Evolutionary conservation across 2,888 invertebrate genomes (phyloP).

Genomic region (Ophioninae sp.): DNA sequence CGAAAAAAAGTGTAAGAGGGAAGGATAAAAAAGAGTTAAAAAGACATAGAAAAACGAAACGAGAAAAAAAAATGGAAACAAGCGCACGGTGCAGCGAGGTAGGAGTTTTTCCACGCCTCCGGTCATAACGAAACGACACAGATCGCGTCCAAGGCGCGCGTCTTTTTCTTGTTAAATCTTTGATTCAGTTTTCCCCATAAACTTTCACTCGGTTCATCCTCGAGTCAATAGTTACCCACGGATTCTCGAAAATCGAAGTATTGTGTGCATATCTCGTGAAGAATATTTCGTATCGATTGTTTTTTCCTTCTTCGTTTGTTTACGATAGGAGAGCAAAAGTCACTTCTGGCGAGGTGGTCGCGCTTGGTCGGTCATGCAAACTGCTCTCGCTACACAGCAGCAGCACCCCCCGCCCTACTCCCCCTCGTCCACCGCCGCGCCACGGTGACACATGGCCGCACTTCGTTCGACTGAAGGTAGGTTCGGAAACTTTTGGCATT

Average conservation of each 20-base stretch:
- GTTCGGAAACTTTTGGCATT: constrained; percentile 38
- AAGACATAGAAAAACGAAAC: constrained; percentile 4
- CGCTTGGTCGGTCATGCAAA: constrained; percentile 67
- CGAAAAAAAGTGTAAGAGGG: neutral
- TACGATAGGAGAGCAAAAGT: constrained; percentile 24
- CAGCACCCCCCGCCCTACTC: neutral
- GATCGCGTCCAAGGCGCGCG: constrained; percentile 2
- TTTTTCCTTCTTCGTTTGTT: constrained; percentile 1
- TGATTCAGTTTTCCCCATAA: neutral
- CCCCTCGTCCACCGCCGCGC: neutral
- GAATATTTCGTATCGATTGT: neutral
- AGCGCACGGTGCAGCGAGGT: constrained; percentile 1
- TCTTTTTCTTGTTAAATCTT: neutral
- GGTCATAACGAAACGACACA: constrained; percentile 26
- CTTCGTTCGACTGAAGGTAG: neutral
- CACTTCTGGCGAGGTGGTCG: neutral
- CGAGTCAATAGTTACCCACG: neutral
- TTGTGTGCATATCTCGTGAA: neutral
- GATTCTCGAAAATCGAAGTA: neutral
- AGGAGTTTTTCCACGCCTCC: constrained; percentile 58
- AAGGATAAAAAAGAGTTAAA: neutral
- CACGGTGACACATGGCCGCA: neutral
- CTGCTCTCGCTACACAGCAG: constrained; percentile 4
- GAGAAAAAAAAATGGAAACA: neutral
- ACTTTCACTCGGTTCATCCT: neutral